A percentile compares a stretch with the other conserved stretches of the same genome.
phyloP scores from a whole-genome alignment of 1,140 invertebrate species.

The Melanaphis sacchari region DNA sequence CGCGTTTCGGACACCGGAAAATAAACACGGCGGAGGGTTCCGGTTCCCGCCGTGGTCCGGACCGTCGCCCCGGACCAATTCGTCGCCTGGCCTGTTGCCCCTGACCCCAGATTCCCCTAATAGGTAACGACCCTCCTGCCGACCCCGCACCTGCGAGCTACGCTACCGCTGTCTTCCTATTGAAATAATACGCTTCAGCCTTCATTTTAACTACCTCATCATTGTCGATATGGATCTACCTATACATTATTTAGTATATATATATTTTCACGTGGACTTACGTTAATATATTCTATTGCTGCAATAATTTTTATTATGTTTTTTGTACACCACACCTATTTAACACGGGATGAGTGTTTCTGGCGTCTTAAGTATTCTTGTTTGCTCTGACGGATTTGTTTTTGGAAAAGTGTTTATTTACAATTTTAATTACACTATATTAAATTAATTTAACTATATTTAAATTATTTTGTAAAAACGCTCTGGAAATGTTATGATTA shows the following conservation, averaged over 20 bases:
- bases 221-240: not conserved
- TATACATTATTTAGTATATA: not conserved
- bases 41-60: constrained; percentile 63
- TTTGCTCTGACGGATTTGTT: not conserved
- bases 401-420: not conserved
- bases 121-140: constrained; percentile 58
- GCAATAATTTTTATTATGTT: not conserved
- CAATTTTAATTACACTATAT: not conserved
- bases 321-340: not conserved
- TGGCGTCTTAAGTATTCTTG: not conserved
- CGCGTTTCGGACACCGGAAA: constrained; percentile 43
- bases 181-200: not conserved
- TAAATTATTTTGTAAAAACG: not conserved
- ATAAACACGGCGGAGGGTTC: constrained; percentile 59
- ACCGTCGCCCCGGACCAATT: constrained; percentile 65
- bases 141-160: not conserved
- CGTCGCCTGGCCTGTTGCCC: constrained; percentile 66
- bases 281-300: not conserved
- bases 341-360: not conserved
- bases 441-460: not conserved
- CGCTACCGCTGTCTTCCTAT: not conserved
- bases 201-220: not conserved
- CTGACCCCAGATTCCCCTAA: constrained; percentile 57
- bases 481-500: not conserved
- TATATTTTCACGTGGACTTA: not conserved